Evolutionary conservation across 2,888 invertebrate genomes (phyloP).

Genomic region (Nineta flava): DNA sequence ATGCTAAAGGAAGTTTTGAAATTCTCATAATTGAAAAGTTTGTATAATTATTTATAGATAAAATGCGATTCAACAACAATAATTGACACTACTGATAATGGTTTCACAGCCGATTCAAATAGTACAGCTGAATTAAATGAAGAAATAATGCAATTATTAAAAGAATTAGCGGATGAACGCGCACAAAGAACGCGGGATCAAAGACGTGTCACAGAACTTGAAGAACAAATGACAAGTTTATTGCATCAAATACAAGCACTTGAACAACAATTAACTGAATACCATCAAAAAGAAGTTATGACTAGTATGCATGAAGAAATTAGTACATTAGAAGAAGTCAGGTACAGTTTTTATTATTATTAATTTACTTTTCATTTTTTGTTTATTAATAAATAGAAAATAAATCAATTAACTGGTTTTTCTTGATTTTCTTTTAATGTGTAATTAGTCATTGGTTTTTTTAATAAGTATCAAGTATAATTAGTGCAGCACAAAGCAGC

Average conservation of each 20-base stretch:
- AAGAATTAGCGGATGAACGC: constrained; percentile 54
- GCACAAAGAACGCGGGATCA: constrained; percentile 54
- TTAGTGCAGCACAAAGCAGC: no score
- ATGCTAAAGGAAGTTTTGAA: no score
- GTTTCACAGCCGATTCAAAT: background rate
- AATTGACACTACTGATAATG: no score
- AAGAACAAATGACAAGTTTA: constrained; percentile 57
- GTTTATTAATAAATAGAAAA: no score
- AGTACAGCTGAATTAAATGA: constrained; percentile 15
- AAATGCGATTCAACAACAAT: constrained; percentile 8
- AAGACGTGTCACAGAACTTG: constrained; percentile 53
- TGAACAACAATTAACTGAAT: constrained; percentile 49
- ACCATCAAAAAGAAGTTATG: constrained; percentile 51
- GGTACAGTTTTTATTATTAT: constrained; percentile 31
- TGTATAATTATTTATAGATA: constrained; percentile 4
- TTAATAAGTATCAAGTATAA: no score
- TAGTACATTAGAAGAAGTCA: constrained; percentile 68
- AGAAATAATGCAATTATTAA: constrained; percentile 36
- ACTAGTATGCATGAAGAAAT: constrained; percentile 73
- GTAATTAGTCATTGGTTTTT: no score
- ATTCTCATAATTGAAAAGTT: no score
- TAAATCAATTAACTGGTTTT: no score
- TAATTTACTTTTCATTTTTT: no score
- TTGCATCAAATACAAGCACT: constrained; percentile 53
- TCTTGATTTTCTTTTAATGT: no score